Conservation (phyloP, 2,888 invertebrate genomes). For the Apodemia mormo region DNA sequence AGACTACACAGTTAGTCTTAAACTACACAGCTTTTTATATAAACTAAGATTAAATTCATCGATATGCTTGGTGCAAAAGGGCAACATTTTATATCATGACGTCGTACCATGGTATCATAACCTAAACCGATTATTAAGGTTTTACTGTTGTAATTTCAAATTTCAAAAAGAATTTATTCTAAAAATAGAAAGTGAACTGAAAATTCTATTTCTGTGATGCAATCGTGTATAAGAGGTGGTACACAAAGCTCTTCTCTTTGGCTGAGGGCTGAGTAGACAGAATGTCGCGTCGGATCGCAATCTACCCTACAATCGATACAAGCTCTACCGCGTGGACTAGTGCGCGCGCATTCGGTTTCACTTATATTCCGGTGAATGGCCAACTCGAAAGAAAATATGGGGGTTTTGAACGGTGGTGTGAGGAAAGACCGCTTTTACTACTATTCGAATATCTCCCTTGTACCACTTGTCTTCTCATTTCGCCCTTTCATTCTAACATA, state of each 20-base stretch:
- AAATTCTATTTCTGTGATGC: constrained; percentile 41
- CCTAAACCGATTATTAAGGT: not conserved
- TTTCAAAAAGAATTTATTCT: not conserved
- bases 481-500: constrained; percentile 48
- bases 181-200: constrained; percentile 18
- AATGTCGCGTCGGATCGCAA: constrained; percentile 49
- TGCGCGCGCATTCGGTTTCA: constrained; percentile 72
- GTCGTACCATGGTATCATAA: too few species aligned
- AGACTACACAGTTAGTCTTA: too few species aligned
- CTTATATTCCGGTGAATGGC: constrained; percentile 71
- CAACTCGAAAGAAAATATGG: constrained; percentile 56
- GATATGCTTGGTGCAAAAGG: too few species aligned
- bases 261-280: constrained; percentile 48
- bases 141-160: not conserved
- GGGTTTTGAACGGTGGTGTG: constrained; percentile 52
- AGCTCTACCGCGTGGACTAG: constrained; percentile 52
- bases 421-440: constrained; percentile 70
- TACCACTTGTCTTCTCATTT: constrained; percentile 32
- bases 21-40: too few species aligned
- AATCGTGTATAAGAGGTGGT: constrained; percentile 34
- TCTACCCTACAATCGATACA: constrained; percentile 66
- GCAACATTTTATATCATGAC: too few species aligned
- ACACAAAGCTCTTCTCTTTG: constrained; percentile 41
- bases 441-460: constrained; percentile 58
- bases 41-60: too few species aligned